Evolutionary conservation across 2,797 vertebrate species (phyloP).

Genomic region (Danio albolineatus): DNA sequence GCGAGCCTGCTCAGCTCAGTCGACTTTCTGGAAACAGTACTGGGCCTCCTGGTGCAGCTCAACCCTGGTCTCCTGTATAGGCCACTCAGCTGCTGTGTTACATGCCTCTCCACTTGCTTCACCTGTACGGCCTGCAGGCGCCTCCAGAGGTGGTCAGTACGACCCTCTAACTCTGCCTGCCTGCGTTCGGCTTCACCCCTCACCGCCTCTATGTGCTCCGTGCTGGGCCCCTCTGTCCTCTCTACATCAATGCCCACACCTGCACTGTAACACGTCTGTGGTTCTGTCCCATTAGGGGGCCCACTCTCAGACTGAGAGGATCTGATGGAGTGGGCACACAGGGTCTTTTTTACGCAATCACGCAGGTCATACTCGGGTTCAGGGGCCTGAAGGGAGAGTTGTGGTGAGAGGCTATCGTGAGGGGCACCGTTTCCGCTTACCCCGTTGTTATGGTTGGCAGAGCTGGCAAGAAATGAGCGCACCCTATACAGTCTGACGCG

Average conservation of each 20-base stretch:
- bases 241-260: neutral
- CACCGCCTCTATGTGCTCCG: slow-evolving; percentile 47
- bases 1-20: slow-evolving; percentile 66
- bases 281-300: slow-evolving; percentile 7
- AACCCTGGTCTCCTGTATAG: slow-evolving; percentile 51
- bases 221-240: slow-evolving; percentile 19
- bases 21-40: slow-evolving; percentile 27
- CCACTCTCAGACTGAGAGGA: slow-evolving; percentile 13
- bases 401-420: slow-evolving; percentile 6
- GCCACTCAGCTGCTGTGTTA: slow-evolving; percentile 68
- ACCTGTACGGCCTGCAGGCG: slow-evolving; percentile 72
- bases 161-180: slow-evolving; percentile 65
- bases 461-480: slow-evolving; percentile 57
- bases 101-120: slow-evolving; percentile 73
- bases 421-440: slow-evolving; percentile 21
- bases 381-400: slow-evolving; percentile 2
- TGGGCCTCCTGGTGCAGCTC: slow-evolving; percentile 39
- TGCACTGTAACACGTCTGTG: slow-evolving; percentile 2
- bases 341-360: slow-evolving; percentile 17
- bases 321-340: slow-evolving; percentile 4
- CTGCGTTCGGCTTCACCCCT: slow-evolving; percentile 52
- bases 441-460: slow-evolving; percentile 48
- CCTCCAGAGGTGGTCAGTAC: slow-evolving; percentile 66
- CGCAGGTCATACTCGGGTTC: neutral
- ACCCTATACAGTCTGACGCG: slow-evolving; percentile 63